These are phyloP conservation scores for Sphinx pinastri DNA, from an alignment of 2,888 invertebrate genomes.

Conservation along the genomic window DNA sequence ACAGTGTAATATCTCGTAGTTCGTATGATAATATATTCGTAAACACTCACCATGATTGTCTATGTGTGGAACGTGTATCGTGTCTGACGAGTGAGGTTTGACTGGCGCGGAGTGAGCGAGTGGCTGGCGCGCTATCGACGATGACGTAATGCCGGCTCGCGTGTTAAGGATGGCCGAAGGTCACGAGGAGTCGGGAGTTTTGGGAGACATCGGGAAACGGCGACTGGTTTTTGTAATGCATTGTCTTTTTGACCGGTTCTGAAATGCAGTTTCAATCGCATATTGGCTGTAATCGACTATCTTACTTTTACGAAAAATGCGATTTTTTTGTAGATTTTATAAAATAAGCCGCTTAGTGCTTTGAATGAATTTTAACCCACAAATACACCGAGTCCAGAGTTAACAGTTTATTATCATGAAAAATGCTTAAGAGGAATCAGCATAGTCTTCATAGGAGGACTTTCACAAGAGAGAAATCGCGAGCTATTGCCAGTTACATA, in stretches of 20 bases:
- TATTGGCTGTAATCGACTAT: background rate
- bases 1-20: no score
- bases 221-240: background rate
- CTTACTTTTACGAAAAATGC: no score
- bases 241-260: background rate
- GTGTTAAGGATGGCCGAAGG: conserved; percentile 6
- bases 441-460: no score
- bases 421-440: no score
- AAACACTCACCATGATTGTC: conserved; percentile 19
- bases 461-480: no score
- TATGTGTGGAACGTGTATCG: background rate
- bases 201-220: background rate
- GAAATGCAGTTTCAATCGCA: background rate
- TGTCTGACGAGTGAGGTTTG: background rate
- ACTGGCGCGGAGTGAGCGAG: background rate
- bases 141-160: conserved; percentile 7
- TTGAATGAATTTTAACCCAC: no score
- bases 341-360: no score
- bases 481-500: no score
- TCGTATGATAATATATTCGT: background rate
- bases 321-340: no score
- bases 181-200: conserved; percentile 11
- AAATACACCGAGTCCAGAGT: no score
- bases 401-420: no score
- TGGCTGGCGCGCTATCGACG: background rate